Base-by-base conservation (phyloP, 2,113 vertebrate genomes). In the Motacilla tschutschensis region DNA sequence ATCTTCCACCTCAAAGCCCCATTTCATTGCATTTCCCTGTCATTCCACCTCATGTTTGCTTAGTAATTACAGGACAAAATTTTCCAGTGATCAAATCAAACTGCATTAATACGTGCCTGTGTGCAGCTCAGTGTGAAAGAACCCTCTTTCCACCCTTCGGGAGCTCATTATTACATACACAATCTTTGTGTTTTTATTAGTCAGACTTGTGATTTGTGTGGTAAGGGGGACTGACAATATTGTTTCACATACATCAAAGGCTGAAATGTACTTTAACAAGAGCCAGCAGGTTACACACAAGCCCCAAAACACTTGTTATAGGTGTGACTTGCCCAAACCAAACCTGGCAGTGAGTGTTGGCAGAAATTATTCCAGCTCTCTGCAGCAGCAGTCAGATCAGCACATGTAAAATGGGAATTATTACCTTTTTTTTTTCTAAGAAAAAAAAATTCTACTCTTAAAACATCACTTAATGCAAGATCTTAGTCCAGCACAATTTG, bases 11-110 rank as follows among this genome's bases (percentile, higher is more conserved):
- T 90, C 89, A 89, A 94, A 94, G 79, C n/a, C 65, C 59, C 31
- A 7, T 91, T 94, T 94, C 79, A 83, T 83, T 92, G 47, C 79
- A 58, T 87, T 95, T 94, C 66, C 62, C 73, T 90, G 84, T 82
- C 88, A 64, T 94, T 90, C 70, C 58, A 59, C 59, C 46, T 78
- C 19, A 4, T 90, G 87, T 89, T 94, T 94, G 66, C 82, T 88
- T 81, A 93, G 89, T 87, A 94, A 95, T 94, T 95, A 90, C 93
- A 83, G 82, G 85, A 92, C 83, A 83, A 79, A 92, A 76, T 89
- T 91, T 95, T 95, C 91, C 92, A 94, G 82, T 85, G 89, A 93
- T 85, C 90, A 87, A 87, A 95, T 93, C 88, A 88, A 93, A 85
- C 83, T 87, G 57, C 82, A 91, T 77, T 91, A 92, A 90, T 93